These are phyloP conservation scores for Tyrannus savana DNA, from an alignment of 2,113 vertebrate genomes.

Conservation along the genomic window DNA sequence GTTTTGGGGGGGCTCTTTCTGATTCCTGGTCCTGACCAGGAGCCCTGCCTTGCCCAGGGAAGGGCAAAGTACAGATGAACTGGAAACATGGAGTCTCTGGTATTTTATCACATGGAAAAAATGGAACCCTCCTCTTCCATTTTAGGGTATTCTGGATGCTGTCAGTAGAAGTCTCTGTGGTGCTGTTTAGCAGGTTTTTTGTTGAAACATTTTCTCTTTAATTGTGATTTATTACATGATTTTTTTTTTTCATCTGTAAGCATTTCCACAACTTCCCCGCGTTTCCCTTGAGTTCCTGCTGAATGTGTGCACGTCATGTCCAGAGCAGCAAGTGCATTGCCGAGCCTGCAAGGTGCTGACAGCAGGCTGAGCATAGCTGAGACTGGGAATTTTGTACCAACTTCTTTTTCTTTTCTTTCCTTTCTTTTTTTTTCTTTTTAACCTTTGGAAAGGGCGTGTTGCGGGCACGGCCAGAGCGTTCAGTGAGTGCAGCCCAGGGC, in stretches of 20 bases:
- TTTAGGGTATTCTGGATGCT: not conserved
- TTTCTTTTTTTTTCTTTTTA: not conserved
- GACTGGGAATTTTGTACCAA: conserved; percentile 51
- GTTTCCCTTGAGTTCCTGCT: not conserved
- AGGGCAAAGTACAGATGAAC: not conserved
- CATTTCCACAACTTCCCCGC: not conserved
- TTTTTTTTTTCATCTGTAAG: not conserved
- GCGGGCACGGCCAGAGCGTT: not conserved
- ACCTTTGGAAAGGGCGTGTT: not conserved
- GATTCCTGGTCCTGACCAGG: not conserved
- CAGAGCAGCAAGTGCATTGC: not conserved
- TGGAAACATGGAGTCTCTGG: conserved; percentile 5
- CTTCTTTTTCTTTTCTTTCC: not conserved
- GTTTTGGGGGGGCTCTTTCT: not conserved
- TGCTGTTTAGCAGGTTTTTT: conserved; percentile 44
- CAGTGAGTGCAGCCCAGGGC: not conserved
- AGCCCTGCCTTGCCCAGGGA: not conserved
- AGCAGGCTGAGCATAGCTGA: not conserved
- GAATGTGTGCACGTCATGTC: not conserved
- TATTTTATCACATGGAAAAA: not conserved
- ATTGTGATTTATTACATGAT: not conserved
- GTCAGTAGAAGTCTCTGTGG: conserved; percentile 52
- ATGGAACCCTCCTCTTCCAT: not conserved
- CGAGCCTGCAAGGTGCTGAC: not conserved
- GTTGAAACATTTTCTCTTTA: conserved; percentile 12